These are phyloP conservation scores for Vulpes vulpes DNA, from an alignment of 2,113 vertebrate genomes.

Conservation along the genomic window DNA sequence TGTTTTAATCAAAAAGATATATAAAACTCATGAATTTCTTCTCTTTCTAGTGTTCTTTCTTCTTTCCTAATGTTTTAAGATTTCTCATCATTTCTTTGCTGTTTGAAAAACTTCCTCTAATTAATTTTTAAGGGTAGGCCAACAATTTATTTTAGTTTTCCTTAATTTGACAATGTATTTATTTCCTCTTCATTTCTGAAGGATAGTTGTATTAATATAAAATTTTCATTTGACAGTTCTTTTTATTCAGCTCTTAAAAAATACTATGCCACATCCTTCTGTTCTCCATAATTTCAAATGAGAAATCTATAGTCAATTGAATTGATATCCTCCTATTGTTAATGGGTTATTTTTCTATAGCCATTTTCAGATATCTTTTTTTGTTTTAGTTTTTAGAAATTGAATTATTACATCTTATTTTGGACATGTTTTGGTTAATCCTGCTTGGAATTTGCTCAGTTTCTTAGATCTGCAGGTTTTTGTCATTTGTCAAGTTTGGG, in stretches of 20 bases:
- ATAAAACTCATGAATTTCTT: background rate
- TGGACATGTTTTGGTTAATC: background rate
- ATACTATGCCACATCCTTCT: background rate
- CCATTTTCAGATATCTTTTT: background rate
- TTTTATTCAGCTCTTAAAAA: background rate
- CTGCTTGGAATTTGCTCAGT: background rate
- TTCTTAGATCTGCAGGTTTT: background rate
- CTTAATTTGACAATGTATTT: background rate
- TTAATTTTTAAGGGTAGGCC: background rate
- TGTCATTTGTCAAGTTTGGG: background rate
- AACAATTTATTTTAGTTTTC: background rate
- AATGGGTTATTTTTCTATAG: background rate
- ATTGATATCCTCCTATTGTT: background rate
- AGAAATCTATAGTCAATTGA: background rate
- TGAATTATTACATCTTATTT: background rate
- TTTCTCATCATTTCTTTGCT: background rate
- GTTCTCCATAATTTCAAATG: background rate
- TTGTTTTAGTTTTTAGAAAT: background rate
- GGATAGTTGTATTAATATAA: background rate
- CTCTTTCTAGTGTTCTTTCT: background rate
- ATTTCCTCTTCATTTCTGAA: background rate
- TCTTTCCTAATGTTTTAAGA: background rate
- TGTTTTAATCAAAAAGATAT: background rate
- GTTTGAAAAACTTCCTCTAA: background rate
- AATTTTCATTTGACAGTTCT: background rate